phyloP scores from a whole-genome alignment of 2,113 vertebrate genomes.

The Xiphophorus couchianus region DNA sequence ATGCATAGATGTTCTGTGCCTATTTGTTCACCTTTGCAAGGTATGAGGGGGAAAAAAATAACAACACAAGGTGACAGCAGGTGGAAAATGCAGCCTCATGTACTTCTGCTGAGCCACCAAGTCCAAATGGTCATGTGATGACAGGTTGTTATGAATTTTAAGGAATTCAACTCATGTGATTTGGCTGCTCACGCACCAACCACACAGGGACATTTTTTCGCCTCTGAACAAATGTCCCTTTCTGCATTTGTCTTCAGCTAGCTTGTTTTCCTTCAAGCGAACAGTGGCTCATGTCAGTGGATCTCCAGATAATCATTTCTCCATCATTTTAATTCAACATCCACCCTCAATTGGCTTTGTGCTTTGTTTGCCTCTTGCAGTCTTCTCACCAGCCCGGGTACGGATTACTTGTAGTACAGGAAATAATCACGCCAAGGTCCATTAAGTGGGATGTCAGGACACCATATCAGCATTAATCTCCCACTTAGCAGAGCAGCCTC shows the following conservation, averaged over 20 bases:
- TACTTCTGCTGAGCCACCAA: conserved; percentile 16
- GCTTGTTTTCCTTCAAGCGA: conserved; percentile 23
- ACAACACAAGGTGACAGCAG: background rate
- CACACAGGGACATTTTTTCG: conserved; percentile 27
- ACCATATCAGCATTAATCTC: conserved; percentile 82
- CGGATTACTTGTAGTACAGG: conserved; percentile 76
- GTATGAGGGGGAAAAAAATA: background rate
- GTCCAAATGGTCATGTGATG: conserved; percentile 20
- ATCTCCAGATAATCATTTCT: conserved; percentile 55
- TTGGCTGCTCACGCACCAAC: conserved; percentile 16
- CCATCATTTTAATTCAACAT: conserved; percentile 52
- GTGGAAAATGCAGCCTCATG: conserved; percentile 18
- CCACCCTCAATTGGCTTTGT: conserved; percentile 62
- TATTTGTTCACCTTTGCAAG: background rate
- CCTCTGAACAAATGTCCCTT: conserved; percentile 38
- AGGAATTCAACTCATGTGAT: conserved; percentile 32
- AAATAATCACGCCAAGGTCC: conserved; percentile 79
- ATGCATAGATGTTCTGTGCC: conserved; percentile 37
- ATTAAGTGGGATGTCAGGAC: conserved; percentile 79
- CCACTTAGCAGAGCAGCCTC: conserved; percentile 74
- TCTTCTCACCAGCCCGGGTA: conserved; percentile 59
- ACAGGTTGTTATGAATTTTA: conserved; percentile 48
- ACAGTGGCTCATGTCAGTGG: conserved; percentile 28
- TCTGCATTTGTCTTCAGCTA: conserved; percentile 22
- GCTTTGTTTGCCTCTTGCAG: conserved; percentile 64